phyloP scores from a whole-genome alignment of 2,113 vertebrate species.

The Bubalus kerabau region DNA sequence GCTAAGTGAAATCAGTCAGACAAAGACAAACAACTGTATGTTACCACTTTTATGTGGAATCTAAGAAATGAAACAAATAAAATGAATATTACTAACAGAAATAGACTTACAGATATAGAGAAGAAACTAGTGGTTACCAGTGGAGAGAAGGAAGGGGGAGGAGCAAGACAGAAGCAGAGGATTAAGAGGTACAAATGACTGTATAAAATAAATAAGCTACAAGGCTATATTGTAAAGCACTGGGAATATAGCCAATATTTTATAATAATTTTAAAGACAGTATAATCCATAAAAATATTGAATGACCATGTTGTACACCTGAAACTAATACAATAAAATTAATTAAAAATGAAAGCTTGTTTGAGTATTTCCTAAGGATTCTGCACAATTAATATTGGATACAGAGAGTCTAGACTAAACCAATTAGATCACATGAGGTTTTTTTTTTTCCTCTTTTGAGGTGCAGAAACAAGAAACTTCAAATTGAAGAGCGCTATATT shows the following conservation, averaged over 20 bases:
- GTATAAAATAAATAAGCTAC: not conserved
- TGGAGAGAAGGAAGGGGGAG: not conserved
- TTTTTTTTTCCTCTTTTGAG: not conserved
- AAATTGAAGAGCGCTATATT: not conserved
- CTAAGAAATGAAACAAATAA: not conserved
- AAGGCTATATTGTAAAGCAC: not conserved
- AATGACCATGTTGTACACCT: not conserved
- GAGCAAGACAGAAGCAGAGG: not conserved
- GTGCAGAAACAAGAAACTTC: not conserved
- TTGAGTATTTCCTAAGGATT: not conserved
- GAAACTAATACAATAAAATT: not conserved
- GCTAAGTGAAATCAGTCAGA: not conserved
- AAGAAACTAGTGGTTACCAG: not conserved
- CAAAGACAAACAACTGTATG: not conserved
- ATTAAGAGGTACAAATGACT: not conserved
- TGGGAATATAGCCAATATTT: not conserved
- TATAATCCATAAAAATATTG: not conserved
- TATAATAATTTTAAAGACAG: not conserved
- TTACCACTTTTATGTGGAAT: not conserved
- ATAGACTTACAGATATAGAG: not conserved
- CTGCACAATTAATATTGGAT: not conserved
- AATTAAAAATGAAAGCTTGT: not conserved
- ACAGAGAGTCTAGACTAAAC: not conserved
- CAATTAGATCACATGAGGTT: not conserved
- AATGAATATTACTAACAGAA: not conserved